Evolutionary conservation across 2,113 vertebrate genomes (phyloP).

Genomic region (Azemiops feae): DNA sequence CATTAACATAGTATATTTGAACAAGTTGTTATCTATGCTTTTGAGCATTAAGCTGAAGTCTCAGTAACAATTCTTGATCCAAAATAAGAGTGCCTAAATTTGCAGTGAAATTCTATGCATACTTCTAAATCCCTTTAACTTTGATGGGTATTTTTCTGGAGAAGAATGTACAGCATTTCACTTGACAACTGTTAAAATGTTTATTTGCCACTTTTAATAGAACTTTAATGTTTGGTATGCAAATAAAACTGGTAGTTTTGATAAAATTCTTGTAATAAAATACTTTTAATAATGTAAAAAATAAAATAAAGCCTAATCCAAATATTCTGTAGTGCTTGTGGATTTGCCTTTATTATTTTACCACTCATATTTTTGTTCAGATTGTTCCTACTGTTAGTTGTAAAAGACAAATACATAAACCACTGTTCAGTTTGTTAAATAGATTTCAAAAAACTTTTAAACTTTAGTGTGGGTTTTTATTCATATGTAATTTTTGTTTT

Average conservation of each 20-base stretch:
- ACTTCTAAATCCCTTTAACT: background rate
- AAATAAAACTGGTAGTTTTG: background rate
- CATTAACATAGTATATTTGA: background rate
- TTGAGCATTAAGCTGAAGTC: background rate
- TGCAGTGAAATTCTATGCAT: background rate
- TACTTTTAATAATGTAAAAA: constrained; percentile 40
- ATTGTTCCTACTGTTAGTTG: constrained; percentile 27
- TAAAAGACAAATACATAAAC: constrained; percentile 2
- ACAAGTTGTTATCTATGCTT: background rate
- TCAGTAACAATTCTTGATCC: background rate
- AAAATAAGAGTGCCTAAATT: background rate
- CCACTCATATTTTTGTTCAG: constrained; percentile 16
- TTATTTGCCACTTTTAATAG: background rate
- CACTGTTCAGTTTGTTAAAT: background rate
- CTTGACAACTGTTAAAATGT: background rate
- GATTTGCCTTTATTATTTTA: constrained; percentile 48
- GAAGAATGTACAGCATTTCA: background rate
- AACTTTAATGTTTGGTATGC: background rate
- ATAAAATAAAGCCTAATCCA: constrained; percentile 35
- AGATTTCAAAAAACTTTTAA: background rate
- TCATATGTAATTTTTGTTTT: background rate
- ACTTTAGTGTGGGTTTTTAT: background rate
- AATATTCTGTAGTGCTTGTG: constrained; percentile 12
- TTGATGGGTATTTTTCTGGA: background rate
- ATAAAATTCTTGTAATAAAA: constrained; percentile 24